Evolutionary conservation across 2,888 invertebrate genomes (phyloP).

Genomic region (Meandrusa payeni): DNA sequence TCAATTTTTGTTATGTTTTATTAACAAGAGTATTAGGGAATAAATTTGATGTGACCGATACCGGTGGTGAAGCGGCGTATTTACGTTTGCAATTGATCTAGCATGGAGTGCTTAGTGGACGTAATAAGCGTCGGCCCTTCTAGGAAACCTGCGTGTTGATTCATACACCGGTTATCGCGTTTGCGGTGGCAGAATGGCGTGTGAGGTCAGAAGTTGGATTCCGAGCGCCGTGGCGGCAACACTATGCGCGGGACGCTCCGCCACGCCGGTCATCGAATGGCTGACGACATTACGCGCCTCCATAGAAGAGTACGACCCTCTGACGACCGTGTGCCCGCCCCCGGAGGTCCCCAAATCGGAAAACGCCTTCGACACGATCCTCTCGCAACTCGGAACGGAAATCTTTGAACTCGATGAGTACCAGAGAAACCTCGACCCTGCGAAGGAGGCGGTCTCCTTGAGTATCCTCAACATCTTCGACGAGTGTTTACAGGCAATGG

Average conservation of each 20-base stretch:
- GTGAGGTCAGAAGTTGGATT: slow-evolving; percentile 74
- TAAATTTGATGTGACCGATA: slow-evolving; percentile 39
- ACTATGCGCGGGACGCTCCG: slow-evolving; percentile 58
- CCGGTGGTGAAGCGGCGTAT: slow-evolving; percentile 35
- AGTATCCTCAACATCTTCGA: slow-evolving; percentile 75
- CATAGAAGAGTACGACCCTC: slow-evolving; percentile 71
- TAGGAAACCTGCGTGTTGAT: slow-evolving; percentile 68
- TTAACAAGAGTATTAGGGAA: slow-evolving; percentile 52
- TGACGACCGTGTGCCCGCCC: slow-evolving; percentile 48
- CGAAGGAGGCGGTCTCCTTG: slow-evolving; percentile 55
- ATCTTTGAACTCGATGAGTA: slow-evolving; percentile 73
- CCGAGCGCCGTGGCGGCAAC: slow-evolving; percentile 72
- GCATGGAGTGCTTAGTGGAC: slow-evolving; percentile 27
- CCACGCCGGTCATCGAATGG: slow-evolving; percentile 68
- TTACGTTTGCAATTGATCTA: slow-evolving; percentile 33
- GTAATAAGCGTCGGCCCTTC: slow-evolving; percentile 58
- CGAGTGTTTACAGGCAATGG: slow-evolving; percentile 66
- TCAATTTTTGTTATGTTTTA: slow-evolving; percentile 48
- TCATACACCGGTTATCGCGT: slow-evolving; percentile 76
- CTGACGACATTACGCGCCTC: slow-evolving; percentile 57
- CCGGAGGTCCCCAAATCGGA: slow-evolving; percentile 42
- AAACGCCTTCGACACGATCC: slow-evolving; percentile 71
- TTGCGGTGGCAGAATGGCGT: slow-evolving; percentile 52
- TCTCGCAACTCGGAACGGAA: slow-evolving; percentile 71
- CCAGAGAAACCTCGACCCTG: slow-evolving; percentile 55